phyloP scores from a whole-genome alignment of 2,797 vertebrate genomes.

The Squalus acanthias region DNA sequence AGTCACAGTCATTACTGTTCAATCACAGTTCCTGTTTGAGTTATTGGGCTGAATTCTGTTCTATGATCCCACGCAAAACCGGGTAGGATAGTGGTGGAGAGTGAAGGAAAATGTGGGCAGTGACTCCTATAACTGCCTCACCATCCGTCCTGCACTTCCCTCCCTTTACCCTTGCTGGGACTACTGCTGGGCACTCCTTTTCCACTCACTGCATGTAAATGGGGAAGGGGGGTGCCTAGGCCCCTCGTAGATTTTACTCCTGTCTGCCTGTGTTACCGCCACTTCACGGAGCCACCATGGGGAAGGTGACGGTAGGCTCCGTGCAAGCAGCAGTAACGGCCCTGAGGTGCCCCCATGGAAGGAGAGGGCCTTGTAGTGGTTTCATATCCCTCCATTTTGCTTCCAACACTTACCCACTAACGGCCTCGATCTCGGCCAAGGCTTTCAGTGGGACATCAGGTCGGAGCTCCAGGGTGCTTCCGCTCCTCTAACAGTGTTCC shows the following conservation, averaged over 20 bases:
- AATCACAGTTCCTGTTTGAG: background rate
- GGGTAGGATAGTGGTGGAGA: background rate
- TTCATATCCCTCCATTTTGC: background rate
- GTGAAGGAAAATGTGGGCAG: background rate
- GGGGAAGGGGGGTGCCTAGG: background rate
- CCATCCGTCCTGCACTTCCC: background rate
- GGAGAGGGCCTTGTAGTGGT: background rate
- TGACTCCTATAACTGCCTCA: background rate
- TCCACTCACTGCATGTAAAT: background rate
- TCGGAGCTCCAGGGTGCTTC: no score
- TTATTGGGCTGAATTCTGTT: background rate
- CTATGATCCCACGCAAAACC: background rate
- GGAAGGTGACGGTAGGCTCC: background rate
- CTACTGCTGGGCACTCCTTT: background rate
- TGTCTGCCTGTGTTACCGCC: background rate
- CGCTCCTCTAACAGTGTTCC: background rate
- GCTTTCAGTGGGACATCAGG: background rate
- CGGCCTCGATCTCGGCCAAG: background rate
- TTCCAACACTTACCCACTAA: background rate
- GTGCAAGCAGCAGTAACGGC: background rate
- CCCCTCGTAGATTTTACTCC: background rate
- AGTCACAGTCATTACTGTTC: background rate
- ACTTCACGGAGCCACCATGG: background rate
- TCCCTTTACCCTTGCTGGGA: background rate
- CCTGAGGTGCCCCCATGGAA: background rate